Evolutionary conservation across 2,888 invertebrate species (phyloP), one percentile per base, ranked within the genome.

Genomic region (Artemia sp.): DNA sequence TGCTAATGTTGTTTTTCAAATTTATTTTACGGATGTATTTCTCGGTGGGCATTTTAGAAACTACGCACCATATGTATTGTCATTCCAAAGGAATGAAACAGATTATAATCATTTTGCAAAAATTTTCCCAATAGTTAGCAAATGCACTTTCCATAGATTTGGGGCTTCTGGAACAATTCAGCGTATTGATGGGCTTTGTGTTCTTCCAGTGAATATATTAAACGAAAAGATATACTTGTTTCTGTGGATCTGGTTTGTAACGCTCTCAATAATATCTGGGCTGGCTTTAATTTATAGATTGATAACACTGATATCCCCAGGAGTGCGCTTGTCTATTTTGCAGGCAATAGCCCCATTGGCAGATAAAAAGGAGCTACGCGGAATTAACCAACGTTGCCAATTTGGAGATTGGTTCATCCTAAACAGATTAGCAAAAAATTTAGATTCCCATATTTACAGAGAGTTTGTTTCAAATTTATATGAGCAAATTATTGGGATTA

Each of bases 361-460:
- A 58, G 64, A 58, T 24, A n/a, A n/a, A 9, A 8, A 58, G n/a
- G 14, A 58, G 10, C 72, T 75, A 7, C 72, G 72, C 67, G 73
- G 74, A 52, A 82, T 88, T 72, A 90, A 89, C 82, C 53, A 64
- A 10, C 53, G n/a, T 8, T 70, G 71, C 51, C 67, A 72, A 19
- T 52, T 75, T n/a, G 72, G 74, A 12, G 73, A 74, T 53, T 74
- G 73, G 73, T 70, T 74, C 51, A 70, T 74, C 10, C 69, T 74
- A 51, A 19, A 58, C 52, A 71, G 72, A 19, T 71, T 74, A 1
- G 70, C 70, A 38, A 72, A 72, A 67, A 74, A 73, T 67, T 71
- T 74, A 73, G 75, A 75, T 67, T 58, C 51, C 38, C 69, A 71
- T 12, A 71, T 73, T 51, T 74, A 72, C 67, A 70, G 71, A 11